Conservation (phyloP, 1,140 invertebrate species). For the Eurosta solidaginis region DNA sequence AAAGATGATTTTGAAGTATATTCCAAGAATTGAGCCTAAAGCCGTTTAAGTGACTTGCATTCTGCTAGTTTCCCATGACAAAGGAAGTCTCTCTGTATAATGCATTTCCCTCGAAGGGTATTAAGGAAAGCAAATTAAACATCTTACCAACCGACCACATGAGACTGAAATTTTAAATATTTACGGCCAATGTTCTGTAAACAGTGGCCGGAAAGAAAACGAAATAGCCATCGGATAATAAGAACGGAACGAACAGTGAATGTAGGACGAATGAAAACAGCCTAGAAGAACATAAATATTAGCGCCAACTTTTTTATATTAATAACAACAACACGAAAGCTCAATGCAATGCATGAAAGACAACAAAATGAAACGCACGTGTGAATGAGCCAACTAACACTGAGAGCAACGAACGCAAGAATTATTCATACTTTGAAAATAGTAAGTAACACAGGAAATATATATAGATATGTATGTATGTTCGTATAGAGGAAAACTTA, state of each 20-base stretch:
- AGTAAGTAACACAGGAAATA: slow-evolving; percentile 7
- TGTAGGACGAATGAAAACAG: neutral
- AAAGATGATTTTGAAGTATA: no score
- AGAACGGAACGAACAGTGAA: neutral
- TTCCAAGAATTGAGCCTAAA: no score
- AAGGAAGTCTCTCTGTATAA: no score
- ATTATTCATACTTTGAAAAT: neutral
- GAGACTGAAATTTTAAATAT: neutral
- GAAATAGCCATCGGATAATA: neutral
- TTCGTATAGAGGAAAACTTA: no score
- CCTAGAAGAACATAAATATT: neutral
- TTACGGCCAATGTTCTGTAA: slow-evolving; percentile 23
- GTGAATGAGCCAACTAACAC: neutral
- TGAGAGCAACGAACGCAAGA: neutral
- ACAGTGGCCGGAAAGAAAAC: neutral
- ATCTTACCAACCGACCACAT: slow-evolving; percentile 7
- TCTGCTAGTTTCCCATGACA: no score
- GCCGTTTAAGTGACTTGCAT: no score
- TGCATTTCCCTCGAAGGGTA: neutral
- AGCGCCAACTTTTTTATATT: neutral
- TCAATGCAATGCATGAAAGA: neutral
- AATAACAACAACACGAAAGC: neutral
- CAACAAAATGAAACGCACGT: neutral
- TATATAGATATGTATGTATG: neutral
- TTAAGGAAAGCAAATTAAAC: neutral